Evolutionary conservation across 2,797 vertebrate species (phyloP).

Genomic region (Cyclopterus lumpus): DNA sequence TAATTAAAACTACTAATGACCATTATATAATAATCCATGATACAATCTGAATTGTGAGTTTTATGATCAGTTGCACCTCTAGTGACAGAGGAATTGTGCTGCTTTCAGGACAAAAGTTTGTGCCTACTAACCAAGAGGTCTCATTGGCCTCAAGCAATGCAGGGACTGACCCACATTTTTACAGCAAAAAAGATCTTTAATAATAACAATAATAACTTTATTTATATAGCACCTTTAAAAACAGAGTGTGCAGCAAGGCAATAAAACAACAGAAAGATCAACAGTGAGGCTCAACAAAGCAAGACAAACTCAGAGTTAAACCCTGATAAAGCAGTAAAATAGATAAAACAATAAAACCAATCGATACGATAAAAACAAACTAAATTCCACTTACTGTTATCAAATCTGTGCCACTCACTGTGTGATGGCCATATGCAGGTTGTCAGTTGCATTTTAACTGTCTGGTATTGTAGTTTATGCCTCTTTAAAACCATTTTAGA

Average conservation of each 20-base stretch:
- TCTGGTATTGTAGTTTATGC: background rate
- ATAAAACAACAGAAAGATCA: background rate
- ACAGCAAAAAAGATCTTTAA: background rate
- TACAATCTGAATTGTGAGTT: too few species aligned
- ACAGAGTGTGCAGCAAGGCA: background rate
- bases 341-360: background rate
- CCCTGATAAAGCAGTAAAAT: background rate
- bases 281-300: background rate
- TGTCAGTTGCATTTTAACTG: background rate
- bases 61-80: too few species aligned
- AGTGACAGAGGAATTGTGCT: background rate
- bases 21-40: too few species aligned
- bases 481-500: background rate
- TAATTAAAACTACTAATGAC: background rate
- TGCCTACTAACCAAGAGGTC: background rate
- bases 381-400: background rate
- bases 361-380: background rate
- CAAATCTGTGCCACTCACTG: slow-evolving; percentile 1
- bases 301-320: background rate
- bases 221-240: background rate
- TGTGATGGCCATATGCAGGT: background rate
- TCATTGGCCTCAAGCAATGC: background rate
- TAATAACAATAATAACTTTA: background rate
- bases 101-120: background rate
- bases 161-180: background rate